Conservation (phyloP, 2,797 vertebrate genomes). For the Xerus rutilus region DNA sequence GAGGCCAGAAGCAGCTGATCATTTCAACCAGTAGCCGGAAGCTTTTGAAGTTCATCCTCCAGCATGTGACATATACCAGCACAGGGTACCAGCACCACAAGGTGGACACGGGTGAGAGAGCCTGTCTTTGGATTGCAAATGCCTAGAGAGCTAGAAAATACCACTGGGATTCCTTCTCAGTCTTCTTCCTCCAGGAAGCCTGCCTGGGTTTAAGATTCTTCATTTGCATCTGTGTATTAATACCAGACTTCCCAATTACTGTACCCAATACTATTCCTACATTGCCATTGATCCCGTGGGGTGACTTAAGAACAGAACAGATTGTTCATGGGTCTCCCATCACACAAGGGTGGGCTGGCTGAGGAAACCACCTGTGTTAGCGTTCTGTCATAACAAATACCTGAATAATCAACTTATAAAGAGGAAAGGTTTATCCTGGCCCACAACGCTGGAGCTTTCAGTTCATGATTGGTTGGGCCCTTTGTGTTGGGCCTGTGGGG, state of each 20-base stretch:
- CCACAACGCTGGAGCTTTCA: background rate
- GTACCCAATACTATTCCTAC: too few relatives aligned
- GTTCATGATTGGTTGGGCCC: background rate
- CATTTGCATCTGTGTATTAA: background rate
- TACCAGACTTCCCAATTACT: background rate
- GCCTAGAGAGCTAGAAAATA: background rate
- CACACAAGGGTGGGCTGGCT: background rate
- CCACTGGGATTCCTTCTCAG: too few relatives aligned
- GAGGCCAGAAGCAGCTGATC: slow-evolving; percentile 81
- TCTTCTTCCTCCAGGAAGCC: slow-evolving; percentile 17
- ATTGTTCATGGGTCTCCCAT: accelerated
- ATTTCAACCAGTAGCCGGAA: slow-evolving; percentile 80
- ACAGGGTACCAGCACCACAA: slow-evolving; percentile 83
- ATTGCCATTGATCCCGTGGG: background rate
- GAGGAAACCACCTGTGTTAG: background rate
- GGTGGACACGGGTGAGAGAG: slow-evolving; percentile 87
- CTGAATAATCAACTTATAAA: background rate
- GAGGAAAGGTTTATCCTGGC: background rate
- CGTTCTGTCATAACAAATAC: background rate
- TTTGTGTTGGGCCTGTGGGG: background rate
- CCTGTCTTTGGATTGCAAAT: background rate
- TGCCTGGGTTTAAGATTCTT: background rate
- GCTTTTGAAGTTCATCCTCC: slow-evolving; percentile 86
- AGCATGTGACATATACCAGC: slow-evolving; percentile 88
- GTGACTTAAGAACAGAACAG: background rate